Evolutionary conservation across 1,140 invertebrate genomes (phyloP), one percentile per base, ranked within the genome.

Genomic region (Nomia melanderi): DNA sequence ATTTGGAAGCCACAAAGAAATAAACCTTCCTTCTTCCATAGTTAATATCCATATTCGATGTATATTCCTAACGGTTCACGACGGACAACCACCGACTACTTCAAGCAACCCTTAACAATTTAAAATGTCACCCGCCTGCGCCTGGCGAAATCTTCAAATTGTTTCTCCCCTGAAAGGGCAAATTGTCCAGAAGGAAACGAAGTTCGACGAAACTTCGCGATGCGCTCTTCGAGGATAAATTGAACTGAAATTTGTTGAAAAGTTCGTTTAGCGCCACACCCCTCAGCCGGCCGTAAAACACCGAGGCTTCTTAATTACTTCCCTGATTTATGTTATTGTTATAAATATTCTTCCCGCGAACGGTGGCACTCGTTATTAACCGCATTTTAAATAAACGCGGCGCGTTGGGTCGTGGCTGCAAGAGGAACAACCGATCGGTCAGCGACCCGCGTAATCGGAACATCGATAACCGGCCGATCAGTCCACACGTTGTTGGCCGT

Each of bases 191-290:
- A 36, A 56, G 20, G 33, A 17, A 11, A 23, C 12, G 25, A 71
- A 60, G 27, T 47, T 50, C 29, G 25, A 11, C 39, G 11, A 33
- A 62, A 63, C 39, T 33, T 41, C 1, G n/a, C 72, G 73, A 47
- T 47, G 39, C 50, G 36, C 33, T 41, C 29, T 69, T 59, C 36
- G 27, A 44, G 73, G 59, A 67, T 67, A 75, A 67, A 75, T 75
- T 75, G 67, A 75, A 67, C 67, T 14, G 72, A 56, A 75, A 75
- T 75, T 75, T 67, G 72, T 75, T 75, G 31, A 64, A 57, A 75
- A 75, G 63, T 75, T 75, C 20, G 6, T 53, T 64, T 17, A 39
- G 14, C 25, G 17, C 8, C 17, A 20, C 39, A 41, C 66, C 65
- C 11, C n/a, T 36, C 27, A 9, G 4, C 31, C 11, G 31, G 23